phyloP scores from a whole-genome alignment of 2,797 vertebrate genomes.

The Hydrophis major region DNA sequence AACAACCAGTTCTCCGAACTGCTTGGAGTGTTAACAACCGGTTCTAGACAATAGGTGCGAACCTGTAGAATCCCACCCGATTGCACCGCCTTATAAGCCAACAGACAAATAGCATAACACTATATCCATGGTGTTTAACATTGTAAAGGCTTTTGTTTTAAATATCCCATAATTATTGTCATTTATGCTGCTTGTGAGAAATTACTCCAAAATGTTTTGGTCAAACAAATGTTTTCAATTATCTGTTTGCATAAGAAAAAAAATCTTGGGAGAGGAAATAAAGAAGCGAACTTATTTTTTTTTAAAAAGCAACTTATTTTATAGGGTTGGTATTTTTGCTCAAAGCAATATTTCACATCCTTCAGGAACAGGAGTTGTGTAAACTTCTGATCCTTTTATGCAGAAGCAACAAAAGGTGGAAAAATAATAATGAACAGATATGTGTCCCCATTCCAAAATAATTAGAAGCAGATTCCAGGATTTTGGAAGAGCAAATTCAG shows the following conservation, averaged over 20 bases:
- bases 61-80: too few species aligned
- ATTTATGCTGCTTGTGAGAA: not conserved
- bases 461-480: constrained; percentile 59
- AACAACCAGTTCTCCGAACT: too few species aligned
- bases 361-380: constrained; percentile 54
- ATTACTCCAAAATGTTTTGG: constrained; percentile 7
- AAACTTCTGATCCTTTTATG: constrained; percentile 52
- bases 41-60: too few species aligned
- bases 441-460: constrained; percentile 45
- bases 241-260: constrained; percentile 17
- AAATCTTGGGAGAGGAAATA: not conserved
- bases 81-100: not conserved
- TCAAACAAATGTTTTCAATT: constrained; percentile 29
- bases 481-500: constrained; percentile 23
- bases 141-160: not conserved
- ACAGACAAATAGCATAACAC: not conserved
- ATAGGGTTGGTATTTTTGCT: constrained; percentile 30
- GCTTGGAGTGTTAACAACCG: too few species aligned
- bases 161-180: constrained; percentile 9
- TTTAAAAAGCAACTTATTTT: not conserved
- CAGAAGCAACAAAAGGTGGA: constrained; percentile 31
- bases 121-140: not conserved
- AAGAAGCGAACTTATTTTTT: not conserved
- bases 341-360: constrained; percentile 41
- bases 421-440: constrained; percentile 36